Base-by-base conservation (phyloP, 1,140 invertebrate species). In the Gryon sp. region DNA sequence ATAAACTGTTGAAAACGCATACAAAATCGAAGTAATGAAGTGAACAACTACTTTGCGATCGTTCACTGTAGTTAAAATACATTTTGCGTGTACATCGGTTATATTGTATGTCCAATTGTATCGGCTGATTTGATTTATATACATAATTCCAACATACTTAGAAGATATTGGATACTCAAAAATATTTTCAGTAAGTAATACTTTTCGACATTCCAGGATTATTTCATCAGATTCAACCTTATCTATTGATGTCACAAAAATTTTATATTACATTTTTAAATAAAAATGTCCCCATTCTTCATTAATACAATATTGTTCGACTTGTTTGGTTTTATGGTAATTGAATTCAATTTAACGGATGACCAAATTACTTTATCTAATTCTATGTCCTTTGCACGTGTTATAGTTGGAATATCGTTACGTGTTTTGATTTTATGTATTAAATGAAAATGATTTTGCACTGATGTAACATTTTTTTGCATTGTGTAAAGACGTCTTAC, bases 221-320 rank as follows among this genome's bases (percentile, higher is more conserved):
- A 76, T n/a, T 7, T 48, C 28, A 34, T 18, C 8, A 4, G 16
- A 5, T 14, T 32, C 9, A 26, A 15, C 16, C 55, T 60, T 46
- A 14, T 15, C 7, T 18, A 1, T 19, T 11, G 36, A 16, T 4
- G 1, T 14, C 24, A 48, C 9, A 48, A 65, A 76, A 38, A 80
- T 52, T 40, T 20, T 18, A 3, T n/a, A n/a, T n/a, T n/a, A n/a
- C n/a, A n/a, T n/a, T n/a, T n/a, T 41, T 65, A 7, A 80, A 30
- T 24, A 32, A n/a, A 36, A 12, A 80, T 74, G 15, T 53, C 48
- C 19, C 15, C 3, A 36, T 81, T 66, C 1, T 53, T 57, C 38
- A 81, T 45, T 38, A 41, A 14, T 15, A 76, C 43, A n/a, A 74
- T 53, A 59, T 79, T 81, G 26, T 81, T 48, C 4, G 73, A 63